phyloP scores from a whole-genome alignment of 2,888 invertebrate genomes.

The Craniophora ligustri region DNA sequence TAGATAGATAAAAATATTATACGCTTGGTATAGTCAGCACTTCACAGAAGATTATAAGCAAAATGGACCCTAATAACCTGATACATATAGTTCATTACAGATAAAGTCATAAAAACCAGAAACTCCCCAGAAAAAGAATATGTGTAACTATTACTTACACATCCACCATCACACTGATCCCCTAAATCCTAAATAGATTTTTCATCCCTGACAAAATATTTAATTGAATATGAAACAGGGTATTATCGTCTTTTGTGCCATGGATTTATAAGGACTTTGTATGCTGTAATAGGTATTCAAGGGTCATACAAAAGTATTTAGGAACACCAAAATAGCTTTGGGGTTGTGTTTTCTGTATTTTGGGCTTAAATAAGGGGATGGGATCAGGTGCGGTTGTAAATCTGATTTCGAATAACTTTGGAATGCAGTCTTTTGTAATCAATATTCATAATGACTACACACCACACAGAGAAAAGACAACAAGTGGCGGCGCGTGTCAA shows the following conservation, averaged over 20 bases:
- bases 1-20: no score
- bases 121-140: no score
- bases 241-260: slow-evolving; percentile 85
- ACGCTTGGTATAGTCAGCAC: no score
- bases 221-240: slow-evolving; percentile 92
- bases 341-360: slow-evolving; percentile 60
- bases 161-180: slow-evolving; percentile 63
- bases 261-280: slow-evolving; percentile 82
- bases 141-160: slow-evolving; percentile 51
- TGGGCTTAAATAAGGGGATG: slow-evolving; percentile 54
- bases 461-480: no score
- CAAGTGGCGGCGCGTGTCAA: no score
- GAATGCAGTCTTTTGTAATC: slow-evolving; percentile 14
- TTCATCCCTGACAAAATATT: slow-evolving; percentile 88
- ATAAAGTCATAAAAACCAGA: background rate
- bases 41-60: no score
- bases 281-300: slow-evolving; percentile 77
- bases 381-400: slow-evolving; percentile 73
- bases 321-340: slow-evolving; percentile 72
- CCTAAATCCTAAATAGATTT: slow-evolving; percentile 87
- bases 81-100: no score
- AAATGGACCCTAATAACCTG: no score
- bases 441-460: slow-evolving; percentile 4
- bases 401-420: slow-evolving; percentile 39
- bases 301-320: slow-evolving; percentile 83